Conservation (phyloP, 1,140 invertebrate species). For the Ceratitis capitata region DNA sequence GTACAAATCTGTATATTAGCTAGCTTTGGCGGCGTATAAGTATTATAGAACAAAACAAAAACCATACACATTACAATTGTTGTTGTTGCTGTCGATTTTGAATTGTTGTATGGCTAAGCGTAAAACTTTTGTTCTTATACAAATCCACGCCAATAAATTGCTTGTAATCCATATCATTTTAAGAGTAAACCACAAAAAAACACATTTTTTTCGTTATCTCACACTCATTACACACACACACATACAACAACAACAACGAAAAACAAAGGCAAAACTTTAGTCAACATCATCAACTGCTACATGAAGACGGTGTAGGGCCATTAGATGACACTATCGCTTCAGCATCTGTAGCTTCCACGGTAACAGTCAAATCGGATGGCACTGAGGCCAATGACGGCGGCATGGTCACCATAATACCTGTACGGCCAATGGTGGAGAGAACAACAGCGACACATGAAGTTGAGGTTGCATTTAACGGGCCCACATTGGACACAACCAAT, state of each 20-base stretch:
- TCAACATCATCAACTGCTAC: conserved; percentile 9
- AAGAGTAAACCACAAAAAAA: too few species aligned
- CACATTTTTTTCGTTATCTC: too few species aligned
- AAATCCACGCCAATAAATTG: too few species aligned
- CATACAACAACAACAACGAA: conserved; percentile 43
- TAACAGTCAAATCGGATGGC: not conserved
- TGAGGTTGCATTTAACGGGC: not conserved
- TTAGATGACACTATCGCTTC: not conserved
- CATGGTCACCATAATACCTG: not conserved
- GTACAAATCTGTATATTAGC: not conserved
- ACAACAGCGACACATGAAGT: conserved; percentile 1
- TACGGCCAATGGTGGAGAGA: not conserved
- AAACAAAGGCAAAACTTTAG: conserved; percentile 35
- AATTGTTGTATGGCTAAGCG: too few species aligned
- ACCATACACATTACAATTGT: not conserved
- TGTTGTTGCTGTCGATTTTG: not conserved
- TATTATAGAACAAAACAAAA: not conserved
- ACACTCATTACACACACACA: too few species aligned
- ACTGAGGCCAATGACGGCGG: not conserved
- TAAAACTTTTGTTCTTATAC: too few species aligned
- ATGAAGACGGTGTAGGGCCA: conserved; percentile 47
- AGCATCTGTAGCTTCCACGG: not conserved
- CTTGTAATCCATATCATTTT: too few species aligned
- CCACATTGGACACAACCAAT: not conserved
- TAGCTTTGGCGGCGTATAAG: not conserved